These are phyloP conservation scores for Pandemis corylana DNA, from an alignment of 2,888 invertebrate genomes.

Conservation along the genomic window DNA sequence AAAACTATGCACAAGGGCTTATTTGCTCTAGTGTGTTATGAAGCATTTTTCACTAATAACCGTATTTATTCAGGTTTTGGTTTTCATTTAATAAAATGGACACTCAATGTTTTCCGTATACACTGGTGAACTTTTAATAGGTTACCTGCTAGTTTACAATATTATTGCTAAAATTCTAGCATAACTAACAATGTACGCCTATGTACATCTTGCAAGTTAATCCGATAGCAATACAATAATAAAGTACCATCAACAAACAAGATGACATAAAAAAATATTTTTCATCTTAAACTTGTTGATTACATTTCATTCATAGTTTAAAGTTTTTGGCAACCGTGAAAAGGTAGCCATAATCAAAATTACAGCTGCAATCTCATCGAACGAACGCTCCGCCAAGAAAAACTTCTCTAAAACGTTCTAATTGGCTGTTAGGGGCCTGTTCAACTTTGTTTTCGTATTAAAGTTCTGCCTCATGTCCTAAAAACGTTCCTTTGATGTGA, in stretches of 20 bases:
- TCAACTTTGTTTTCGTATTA: conserved; percentile 36
- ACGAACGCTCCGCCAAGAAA: conserved; percentile 24
- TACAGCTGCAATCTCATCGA: conserved; percentile 33
- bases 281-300: too few relatives aligned
- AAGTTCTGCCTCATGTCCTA: conserved; percentile 36
- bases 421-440: conserved; percentile 33
- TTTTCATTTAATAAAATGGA: too few relatives aligned
- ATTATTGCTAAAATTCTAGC: too few relatives aligned
- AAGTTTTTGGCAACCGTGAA: neutral
- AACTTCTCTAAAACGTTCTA: conserved; percentile 33
- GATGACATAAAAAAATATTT: too few relatives aligned
- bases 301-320: neutral
- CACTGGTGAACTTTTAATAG: too few relatives aligned
- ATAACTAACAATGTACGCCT: too few relatives aligned
- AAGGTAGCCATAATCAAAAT: conserved; percentile 7
- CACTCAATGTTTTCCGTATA: too few relatives aligned
- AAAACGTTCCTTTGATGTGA: conserved; percentile 43
- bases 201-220: too few relatives aligned
- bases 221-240: too few relatives aligned
- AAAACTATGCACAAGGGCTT: neutral
- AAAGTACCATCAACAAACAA: too few relatives aligned
- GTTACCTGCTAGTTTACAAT: too few relatives aligned
- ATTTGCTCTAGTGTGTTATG: neutral
- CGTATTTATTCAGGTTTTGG: too few relatives aligned
- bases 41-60: neutral